Evolutionary conservation across 1,140 invertebrate species (phyloP).

Genomic region (Caenorhabditis inopinata): DNA sequence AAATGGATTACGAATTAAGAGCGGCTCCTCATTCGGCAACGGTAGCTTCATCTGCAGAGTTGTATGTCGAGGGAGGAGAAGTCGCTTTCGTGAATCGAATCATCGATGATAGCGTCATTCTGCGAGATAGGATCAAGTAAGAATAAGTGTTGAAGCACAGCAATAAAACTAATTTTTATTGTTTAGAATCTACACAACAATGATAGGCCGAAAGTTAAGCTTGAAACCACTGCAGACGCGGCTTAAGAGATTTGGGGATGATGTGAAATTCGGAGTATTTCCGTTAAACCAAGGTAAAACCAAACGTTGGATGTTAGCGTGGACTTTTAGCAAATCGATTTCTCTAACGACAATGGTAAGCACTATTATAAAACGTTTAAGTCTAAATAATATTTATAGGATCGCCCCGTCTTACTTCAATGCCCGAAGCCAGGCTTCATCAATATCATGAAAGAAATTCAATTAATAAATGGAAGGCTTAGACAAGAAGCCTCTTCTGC

Average conservation of each 20-base stretch:
- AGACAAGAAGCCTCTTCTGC: not conserved
- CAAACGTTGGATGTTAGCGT: conserved; percentile 2
- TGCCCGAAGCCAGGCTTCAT: not conserved
- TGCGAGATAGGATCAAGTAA: conserved; percentile 34
- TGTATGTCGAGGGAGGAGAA: conserved; percentile 30
- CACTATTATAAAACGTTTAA: not conserved
- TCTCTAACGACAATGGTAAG: not conserved
- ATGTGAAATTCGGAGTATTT: not conserved
- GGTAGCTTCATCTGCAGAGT: not conserved
- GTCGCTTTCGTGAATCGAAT: conserved; percentile 29
- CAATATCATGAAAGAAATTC: not conserved
- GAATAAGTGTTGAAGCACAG: no score
- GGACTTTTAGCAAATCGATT: not conserved
- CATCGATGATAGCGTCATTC: conserved; percentile 19
- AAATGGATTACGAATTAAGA: not conserved
- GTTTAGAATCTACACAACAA: conserved; percentile 25
- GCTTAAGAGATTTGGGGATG: not conserved
- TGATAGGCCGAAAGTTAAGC: not conserved
- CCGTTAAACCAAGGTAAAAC: conserved; percentile 1
- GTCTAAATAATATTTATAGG: not conserved
- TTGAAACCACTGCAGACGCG: not conserved
- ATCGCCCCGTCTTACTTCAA: not conserved
- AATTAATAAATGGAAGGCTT: not conserved
- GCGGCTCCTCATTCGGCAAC: not conserved
- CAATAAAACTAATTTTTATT: no score